Percentiles rank a stretch among this genome's conserved stretches.
These are phyloP conservation scores for Trissonchulus latispiculum DNA, from an alignment of 2,888 invertebrate genomes.

Conservation along the genomic window DNA sequence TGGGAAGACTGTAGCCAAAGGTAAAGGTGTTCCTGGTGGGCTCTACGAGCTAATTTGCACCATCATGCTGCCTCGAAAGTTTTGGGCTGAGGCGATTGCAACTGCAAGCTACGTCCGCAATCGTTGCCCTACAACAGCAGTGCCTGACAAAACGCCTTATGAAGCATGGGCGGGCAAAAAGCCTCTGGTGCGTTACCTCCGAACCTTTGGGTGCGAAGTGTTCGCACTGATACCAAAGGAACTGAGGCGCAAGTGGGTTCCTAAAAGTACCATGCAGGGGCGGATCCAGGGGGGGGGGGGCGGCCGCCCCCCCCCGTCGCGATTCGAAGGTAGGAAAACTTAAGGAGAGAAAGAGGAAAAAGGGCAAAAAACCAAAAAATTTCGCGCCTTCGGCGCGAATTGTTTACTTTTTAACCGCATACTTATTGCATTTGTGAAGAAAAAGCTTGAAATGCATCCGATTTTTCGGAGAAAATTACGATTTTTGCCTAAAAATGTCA, in stretches of 20 bases:
- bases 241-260: conserved; percentile 22
- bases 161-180: conserved; percentile 26
- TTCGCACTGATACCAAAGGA: conserved; percentile 24
- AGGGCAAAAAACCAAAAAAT: no score
- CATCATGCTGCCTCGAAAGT: conserved; percentile 20
- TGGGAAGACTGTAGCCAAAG: neutral
- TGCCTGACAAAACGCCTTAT: conserved; percentile 27
- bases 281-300: conserved; percentile 17
- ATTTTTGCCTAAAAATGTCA: no score
- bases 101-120: conserved; percentile 24
- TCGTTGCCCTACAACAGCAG: conserved; percentile 20
- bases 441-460: no score
- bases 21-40: neutral
- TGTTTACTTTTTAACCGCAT: no score
- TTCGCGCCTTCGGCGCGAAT: no score
- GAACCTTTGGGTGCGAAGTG: conserved; percentile 27
- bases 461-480: no score
- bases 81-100: conserved; percentile 30
- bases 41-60: neutral
- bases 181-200: conserved; percentile 24
- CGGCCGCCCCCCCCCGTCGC: no score
- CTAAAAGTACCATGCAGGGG: conserved; percentile 21
- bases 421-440: no score
- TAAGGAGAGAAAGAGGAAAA: no score
- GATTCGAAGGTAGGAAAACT: no score